These are phyloP conservation scores for Aphis gossypii DNA, from an alignment of 1,140 invertebrate species.

Conservation along the genomic window DNA sequence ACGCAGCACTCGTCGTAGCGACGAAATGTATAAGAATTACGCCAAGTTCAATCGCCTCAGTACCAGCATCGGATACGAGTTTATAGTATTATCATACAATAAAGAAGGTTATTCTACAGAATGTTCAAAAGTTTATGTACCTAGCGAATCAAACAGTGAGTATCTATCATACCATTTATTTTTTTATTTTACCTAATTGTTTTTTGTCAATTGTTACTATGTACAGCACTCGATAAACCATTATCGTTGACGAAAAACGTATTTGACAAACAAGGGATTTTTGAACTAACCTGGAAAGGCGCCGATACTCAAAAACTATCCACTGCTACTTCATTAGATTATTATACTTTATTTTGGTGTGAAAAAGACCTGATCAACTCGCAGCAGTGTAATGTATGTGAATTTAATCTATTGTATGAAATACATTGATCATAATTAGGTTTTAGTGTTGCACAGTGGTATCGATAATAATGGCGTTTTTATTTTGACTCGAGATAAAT, in stretches of 20 bases:
- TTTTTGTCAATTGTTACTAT: slow-evolving; percentile 10
- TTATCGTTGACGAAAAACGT: slow-evolving; percentile 73
- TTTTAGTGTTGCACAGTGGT: too few species aligned
- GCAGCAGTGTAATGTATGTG: slow-evolving; percentile 69
- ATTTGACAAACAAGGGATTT: slow-evolving; percentile 70
- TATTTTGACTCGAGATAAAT: too few species aligned
- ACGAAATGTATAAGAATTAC: slow-evolving; percentile 64
- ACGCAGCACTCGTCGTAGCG: background rate
- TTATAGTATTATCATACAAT: slow-evolving; percentile 69
- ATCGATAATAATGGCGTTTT: too few species aligned
- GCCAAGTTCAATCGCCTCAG: slow-evolving; percentile 67
- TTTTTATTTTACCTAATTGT: background rate
- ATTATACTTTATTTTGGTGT: slow-evolving; percentile 81
- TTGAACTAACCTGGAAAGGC: slow-evolving; percentile 75
- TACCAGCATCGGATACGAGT: slow-evolving; percentile 65
- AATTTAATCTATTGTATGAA: background rate
- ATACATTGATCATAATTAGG: too few species aligned
- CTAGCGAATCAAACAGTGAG: slow-evolving; percentile 68
- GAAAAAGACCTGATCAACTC: slow-evolving; percentile 68
- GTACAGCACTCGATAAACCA: slow-evolving; percentile 64
- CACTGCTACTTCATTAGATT: slow-evolving; percentile 63
- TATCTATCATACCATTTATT: slow-evolving; percentile 19
- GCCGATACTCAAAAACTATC: slow-evolving; percentile 64
- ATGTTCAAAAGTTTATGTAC: slow-evolving; percentile 70
- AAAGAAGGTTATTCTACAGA: slow-evolving; percentile 68